Percentiles rank a stretch among this genome's conserved stretches.
Conservation (phyloP, 2,797 vertebrate species). For the Myripristis jacobus region DNA sequence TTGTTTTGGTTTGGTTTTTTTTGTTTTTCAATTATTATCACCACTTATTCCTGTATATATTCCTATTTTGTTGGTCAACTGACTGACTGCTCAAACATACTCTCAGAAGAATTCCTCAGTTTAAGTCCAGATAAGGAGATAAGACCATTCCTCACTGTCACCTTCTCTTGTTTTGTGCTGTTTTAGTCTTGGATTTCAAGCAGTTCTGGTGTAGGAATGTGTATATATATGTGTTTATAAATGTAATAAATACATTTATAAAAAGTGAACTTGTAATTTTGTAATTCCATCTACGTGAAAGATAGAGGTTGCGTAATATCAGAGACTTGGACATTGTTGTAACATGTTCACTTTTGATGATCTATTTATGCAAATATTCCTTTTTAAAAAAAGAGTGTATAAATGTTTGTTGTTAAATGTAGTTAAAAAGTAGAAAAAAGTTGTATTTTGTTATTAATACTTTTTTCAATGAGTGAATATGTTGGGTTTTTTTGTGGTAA, state of each 20-base stretch:
- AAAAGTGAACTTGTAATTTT: not conserved
- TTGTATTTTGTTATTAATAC: too few species aligned
- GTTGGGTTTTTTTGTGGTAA: not conserved
- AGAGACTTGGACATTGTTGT: too few species aligned
- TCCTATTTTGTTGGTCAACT: too few species aligned
- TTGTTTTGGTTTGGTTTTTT: constrained; percentile 15
- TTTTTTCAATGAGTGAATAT: not conserved
- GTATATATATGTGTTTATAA: too few species aligned
- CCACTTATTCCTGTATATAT: too few species aligned
- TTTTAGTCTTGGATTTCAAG: constrained; percentile 25
- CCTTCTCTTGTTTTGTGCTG: not conserved
- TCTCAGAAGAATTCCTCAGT: constrained; percentile 10
- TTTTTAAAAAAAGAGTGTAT: not conserved
- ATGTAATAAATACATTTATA: not conserved
- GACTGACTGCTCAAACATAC: too few species aligned
- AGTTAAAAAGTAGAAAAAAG: too few species aligned
- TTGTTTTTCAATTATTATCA: too few species aligned
- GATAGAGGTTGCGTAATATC: not conserved
- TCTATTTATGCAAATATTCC: not conserved
- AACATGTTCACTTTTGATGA: not conserved
- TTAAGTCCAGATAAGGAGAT: constrained; percentile 26
- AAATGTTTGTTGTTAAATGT: too few species aligned
- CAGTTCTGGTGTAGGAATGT: constrained; percentile 1
- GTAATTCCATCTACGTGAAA: not conserved
- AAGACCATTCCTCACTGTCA: not conserved